These are phyloP conservation scores for Drosophila infuscata DNA, from an alignment of 2,888 invertebrate species.

Conservation along the genomic window DNA sequence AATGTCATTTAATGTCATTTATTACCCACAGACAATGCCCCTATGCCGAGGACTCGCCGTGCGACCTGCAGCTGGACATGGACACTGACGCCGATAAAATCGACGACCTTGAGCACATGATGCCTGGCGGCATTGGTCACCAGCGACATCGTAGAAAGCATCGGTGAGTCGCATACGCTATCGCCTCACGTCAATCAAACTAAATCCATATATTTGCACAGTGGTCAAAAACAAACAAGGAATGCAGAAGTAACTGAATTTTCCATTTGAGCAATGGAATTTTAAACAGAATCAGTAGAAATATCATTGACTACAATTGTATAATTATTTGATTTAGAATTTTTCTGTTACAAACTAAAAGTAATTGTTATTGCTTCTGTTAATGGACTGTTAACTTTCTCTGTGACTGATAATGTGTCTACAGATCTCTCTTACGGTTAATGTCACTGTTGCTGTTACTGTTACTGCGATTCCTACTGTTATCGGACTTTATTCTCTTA, in stretches of 20 bases:
- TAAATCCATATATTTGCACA: conserved; percentile 18
- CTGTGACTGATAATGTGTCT: not conserved
- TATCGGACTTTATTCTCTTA: not conserved
- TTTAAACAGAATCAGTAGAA: not conserved
- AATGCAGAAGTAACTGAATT: too few species aligned
- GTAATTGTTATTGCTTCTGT: not conserved
- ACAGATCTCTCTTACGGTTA: not conserved
- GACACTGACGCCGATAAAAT: conserved; percentile 84
- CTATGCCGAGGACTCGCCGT: conserved; percentile 84
- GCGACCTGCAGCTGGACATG: conserved; percentile 85
- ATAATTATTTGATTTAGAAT: not conserved
- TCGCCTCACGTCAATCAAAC: conserved; percentile 45
- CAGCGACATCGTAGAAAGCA: conserved; percentile 84
- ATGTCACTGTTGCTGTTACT: not conserved
- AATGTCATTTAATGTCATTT: conserved; percentile 60
- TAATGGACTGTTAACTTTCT: not conserved
- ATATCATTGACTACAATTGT: not conserved
- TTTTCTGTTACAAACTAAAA: not conserved
- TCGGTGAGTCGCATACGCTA: conserved; percentile 81
- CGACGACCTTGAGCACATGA: conserved; percentile 85
- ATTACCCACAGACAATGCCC: conserved; percentile 83
- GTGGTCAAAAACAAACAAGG: conserved; percentile 5
- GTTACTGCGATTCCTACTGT: not conserved
- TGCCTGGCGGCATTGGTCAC: conserved; percentile 82
- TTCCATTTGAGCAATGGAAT: not conserved